Base-by-base conservation (phyloP, 2,113 vertebrate species). In the Zeus faber region DNA sequence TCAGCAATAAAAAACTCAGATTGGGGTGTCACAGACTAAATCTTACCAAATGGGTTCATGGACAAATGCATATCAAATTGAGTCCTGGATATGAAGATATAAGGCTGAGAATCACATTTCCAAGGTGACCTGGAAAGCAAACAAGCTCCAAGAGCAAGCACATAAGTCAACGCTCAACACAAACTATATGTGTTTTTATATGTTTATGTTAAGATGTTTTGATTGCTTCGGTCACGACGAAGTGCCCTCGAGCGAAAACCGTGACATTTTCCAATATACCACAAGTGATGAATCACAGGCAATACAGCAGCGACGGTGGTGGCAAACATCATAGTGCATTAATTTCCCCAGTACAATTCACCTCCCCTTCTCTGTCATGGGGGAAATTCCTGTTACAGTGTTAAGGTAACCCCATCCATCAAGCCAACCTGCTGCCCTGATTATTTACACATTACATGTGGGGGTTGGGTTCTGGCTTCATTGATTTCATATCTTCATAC, bases 401-500 rank as follows among this genome's bases (percentile, higher is more conserved):
- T 57, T 43, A 20, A 39, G 33, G 35, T 35, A 27, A 67, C n/a
- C 6, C 6, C 24, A 58, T 54, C 31, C 52, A 49, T 58, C 45
- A 49, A 5, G 37, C n/a, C 46, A 55, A 22, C 48, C 40, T 40
- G 39, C 25, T 22, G 4, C 33, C 46, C 17, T 18, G 39, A 11
- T n/a, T 27, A 31, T 39, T 53, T 37, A 21, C 25, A 17, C 18
- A 39, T 62, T 16, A 25, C 8, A 35, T 21, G 53, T 20, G 7
- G 16, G 17, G 17, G 62, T 18, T 37, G 35, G 35, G 52, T 66
- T 45, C 37, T 31, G 27, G 4, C 29, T 39, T 35, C 45, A 25
- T 26, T 39, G 22, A 56, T 57, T 49, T 22, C n/a, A n/a, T n/a
- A n/a, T n/a, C 14, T 62, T 33, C 31, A 57, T 54, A n/a, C n/a